Percentiles rank a stretch among this genome's conserved stretches.
Evolutionary conservation across 2,888 invertebrate genomes (phyloP).

Genomic region (Celastrina argiolus): DNA sequence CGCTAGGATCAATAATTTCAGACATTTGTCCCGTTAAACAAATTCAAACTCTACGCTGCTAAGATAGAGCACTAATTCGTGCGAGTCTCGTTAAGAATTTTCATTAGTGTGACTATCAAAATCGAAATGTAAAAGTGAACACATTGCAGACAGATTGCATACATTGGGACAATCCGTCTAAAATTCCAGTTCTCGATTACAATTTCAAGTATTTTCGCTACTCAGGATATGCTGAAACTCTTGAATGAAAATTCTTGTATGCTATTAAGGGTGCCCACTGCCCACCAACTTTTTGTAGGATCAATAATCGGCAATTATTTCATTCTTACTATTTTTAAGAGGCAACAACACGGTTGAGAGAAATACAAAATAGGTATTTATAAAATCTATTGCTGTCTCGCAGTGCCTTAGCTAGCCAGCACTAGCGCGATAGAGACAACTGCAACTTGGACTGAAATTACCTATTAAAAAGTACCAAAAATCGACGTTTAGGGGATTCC

Average conservation of each 20-base stretch:
- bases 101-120: slow-evolving; percentile 12
- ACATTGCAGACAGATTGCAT: not conserved
- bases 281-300: no score
- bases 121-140: slow-evolving; percentile 13
- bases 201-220: slow-evolving; percentile 16
- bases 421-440: no score
- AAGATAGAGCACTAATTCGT: not conserved
- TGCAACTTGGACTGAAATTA: no score
- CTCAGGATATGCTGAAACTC: not conserved
- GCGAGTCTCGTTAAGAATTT: not conserved
- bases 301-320: no score
- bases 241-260: not conserved
- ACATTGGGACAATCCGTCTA: not conserved
- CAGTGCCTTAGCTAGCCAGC: no score
- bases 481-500: no score
- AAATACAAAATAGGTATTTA: no score
- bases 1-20: slow-evolving; percentile 7
- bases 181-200: slow-evolving; percentile 5
- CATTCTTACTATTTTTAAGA: no score
- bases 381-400: no score
- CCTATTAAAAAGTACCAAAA: no score
- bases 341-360: no score
- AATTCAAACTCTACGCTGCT: not conserved
- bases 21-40: not conserved
- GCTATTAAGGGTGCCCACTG: no score